A percentile compares a stretch with the other conserved stretches of the same genome.
Conservation (phyloP, 2,113 vertebrate species). For the Nibea albiflora region DNA sequence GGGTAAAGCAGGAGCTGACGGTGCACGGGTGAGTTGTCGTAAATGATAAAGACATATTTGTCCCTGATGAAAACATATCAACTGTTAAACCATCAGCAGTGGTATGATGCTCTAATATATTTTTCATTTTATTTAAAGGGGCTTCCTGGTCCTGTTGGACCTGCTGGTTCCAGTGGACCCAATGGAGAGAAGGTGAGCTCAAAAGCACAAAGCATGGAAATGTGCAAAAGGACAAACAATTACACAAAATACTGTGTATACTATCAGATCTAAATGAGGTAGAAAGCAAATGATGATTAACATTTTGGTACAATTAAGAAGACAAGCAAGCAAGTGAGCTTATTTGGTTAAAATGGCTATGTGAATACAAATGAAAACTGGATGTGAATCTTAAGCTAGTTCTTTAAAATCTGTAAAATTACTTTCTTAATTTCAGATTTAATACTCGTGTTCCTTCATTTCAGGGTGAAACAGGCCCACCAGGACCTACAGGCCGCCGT, state of each 20-base stretch:
- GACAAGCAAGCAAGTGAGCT: too few relatives aligned
- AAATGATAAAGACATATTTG: too few relatives aligned
- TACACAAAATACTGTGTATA: neutral
- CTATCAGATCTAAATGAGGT: too few relatives aligned
- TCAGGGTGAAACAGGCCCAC: slow-evolving; percentile 94
- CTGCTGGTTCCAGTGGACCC: slow-evolving; percentile 89
- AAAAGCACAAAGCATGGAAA: neutral
- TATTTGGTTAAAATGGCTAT: too few relatives aligned
- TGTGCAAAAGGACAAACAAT: neutral
- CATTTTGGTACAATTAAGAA: too few relatives aligned
- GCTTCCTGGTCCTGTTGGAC: slow-evolving; percentile 92
- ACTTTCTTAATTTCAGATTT: neutral
- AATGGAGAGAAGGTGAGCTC: slow-evolving; percentile 93
- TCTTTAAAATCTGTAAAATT: neutral
- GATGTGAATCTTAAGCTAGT: neutral
- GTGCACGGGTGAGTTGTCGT: slow-evolving; percentile 89
- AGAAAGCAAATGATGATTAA: too few relatives aligned
- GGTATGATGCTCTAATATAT: neutral
- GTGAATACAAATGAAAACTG: too few relatives aligned
- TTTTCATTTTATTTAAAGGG: slow-evolving; percentile 84
- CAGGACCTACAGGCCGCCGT: slow-evolving; percentile 91
- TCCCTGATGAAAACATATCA: neutral
- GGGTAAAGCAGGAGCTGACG: slow-evolving; percentile 94
- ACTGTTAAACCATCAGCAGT: neutral
- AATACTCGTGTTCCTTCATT: slow-evolving; percentile 39